A percentile compares a stretch with the other conserved stretches of the same genome.
phyloP scores from a whole-genome alignment of 92 coral and sea anemone species.

The Ricordea florida region DNA sequence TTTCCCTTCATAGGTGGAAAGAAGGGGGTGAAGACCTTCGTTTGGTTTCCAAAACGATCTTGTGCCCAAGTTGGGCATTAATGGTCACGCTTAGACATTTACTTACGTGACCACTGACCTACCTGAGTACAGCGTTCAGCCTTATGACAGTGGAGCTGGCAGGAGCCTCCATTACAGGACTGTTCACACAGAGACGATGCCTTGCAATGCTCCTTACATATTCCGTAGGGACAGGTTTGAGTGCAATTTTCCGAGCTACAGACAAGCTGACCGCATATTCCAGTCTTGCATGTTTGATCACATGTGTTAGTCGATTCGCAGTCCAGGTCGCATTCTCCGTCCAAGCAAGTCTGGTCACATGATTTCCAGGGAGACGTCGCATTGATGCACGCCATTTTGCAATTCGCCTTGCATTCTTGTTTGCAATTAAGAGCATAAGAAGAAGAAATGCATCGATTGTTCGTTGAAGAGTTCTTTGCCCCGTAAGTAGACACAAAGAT shows the following conservation, averaged over 20 bases:
- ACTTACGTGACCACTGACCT: background rate
- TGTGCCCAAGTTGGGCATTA: too few species aligned
- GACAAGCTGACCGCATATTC: constrained; percentile 21
- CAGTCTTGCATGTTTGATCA: constrained; percentile 1
- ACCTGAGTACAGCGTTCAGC: constrained; percentile 65
- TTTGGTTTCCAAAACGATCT: too few species aligned
- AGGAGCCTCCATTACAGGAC: constrained; percentile 68
- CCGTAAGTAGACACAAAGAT: too few species aligned
- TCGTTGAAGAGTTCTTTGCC: too few species aligned
- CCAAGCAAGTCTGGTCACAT: constrained; percentile 10
- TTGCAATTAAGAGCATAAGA: background rate
- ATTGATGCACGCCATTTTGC: constrained; percentile 13
- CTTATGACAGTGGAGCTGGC: constrained; percentile 70
- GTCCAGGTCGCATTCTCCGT: constrained; percentile 10
- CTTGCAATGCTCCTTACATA: constrained; percentile 67
- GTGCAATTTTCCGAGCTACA: constrained; percentile 73
- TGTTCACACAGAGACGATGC: constrained; percentile 69
- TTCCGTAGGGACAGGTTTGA: constrained; percentile 57
- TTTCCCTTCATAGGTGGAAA: background rate
- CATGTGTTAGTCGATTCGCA: constrained; percentile 17
- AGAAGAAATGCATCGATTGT: background rate
- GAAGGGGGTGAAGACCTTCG: background rate
- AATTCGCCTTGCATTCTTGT: constrained; percentile 12
- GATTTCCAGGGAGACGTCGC: background rate
- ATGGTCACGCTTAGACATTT: too few species aligned